A percentile compares a stretch with the other conserved stretches of the same genome.
Conservation (phyloP, 2,888 invertebrate genomes). For the Dendrolimus pini region DNA sequence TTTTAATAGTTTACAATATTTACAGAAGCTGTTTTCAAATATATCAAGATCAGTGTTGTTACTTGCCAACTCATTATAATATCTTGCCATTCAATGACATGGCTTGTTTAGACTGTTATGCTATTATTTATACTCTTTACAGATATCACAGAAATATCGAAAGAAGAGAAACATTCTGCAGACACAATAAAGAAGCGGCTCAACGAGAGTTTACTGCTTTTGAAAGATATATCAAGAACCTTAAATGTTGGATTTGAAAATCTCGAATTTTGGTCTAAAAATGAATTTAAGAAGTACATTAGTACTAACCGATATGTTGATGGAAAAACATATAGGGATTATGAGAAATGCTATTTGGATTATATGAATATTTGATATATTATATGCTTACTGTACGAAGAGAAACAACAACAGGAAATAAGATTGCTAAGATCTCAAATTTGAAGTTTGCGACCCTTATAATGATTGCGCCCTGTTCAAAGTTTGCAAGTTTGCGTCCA, state of each 20-base stretch:
- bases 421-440: no score
- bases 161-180: conserved; percentile 33
- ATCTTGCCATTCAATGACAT: neutral
- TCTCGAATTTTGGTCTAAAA: conserved; percentile 43
- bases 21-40: no score
- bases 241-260: conserved; percentile 40
- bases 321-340: conserved; percentile 43
- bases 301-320: conserved; percentile 36
- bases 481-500: no score
- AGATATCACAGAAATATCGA: conserved; percentile 40
- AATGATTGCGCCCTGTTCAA: no score
- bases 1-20: no score
- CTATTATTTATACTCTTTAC: conserved; percentile 12
- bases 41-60: no score
- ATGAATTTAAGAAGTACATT: conserved; percentile 38
- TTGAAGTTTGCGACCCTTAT: no score
- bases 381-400: no score
- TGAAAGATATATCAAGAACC: conserved; percentile 42
- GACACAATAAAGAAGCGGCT: conserved; percentile 55
- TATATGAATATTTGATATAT: conserved; percentile 17
- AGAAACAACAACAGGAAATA: no score
- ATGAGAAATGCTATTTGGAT: conserved; percentile 38
- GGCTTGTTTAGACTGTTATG: neutral
- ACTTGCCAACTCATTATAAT: no score
- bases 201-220: conserved; percentile 34